A percentile compares a stretch with the other conserved stretches of the same genome.
Conservation (phyloP, 1,140 invertebrate genomes). For the Apis laboriosa region DNA sequence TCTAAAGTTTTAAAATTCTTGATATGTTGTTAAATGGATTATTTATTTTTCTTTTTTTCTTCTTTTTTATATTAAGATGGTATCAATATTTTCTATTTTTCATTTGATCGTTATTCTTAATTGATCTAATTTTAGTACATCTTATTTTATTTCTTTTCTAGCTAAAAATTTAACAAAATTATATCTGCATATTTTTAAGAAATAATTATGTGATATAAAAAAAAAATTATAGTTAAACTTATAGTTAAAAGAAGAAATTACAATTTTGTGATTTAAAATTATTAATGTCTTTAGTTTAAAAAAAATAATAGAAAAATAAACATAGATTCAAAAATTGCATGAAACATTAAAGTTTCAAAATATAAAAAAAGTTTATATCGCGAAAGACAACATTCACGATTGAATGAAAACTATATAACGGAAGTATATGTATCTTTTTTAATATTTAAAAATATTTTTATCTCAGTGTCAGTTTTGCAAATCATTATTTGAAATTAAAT, state of each 20-base stretch:
- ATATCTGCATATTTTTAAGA: too few relatives aligned
- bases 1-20: neutral
- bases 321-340: neutral
- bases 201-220: too few relatives aligned
- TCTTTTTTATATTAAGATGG: neutral
- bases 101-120: neutral
- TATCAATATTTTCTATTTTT: neutral
- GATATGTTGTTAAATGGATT: neutral
- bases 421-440: neutral
- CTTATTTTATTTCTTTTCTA: too few relatives aligned
- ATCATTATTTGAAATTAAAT: neutral
- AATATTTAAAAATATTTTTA: neutral
- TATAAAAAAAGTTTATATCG: neutral
- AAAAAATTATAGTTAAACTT: too few relatives aligned
- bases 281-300: neutral
- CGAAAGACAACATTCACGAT: neutral
- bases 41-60: neutral
- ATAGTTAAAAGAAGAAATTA: too few relatives aligned
- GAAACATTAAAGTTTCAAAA: neutral
- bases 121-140: too few relatives aligned
- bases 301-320: neutral
- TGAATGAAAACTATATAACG: neutral
- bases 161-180: too few relatives aligned
- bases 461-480: neutral
- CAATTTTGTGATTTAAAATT: too few relatives aligned